These are phyloP conservation scores for Bos indicus DNA, from an alignment of 2,113 vertebrate genomes.

Conservation along the genomic window DNA sequence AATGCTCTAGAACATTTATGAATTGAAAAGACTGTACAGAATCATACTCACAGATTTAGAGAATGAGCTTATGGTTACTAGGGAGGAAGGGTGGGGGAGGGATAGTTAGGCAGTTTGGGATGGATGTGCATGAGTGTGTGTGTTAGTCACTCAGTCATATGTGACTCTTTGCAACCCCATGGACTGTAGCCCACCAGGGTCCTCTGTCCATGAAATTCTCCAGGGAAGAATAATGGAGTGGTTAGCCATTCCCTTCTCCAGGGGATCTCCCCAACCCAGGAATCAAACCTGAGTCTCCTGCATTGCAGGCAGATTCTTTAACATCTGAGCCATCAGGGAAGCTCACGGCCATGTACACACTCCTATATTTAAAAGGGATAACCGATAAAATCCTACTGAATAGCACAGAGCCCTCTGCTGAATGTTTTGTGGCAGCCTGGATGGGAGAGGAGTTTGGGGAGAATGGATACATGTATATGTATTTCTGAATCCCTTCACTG, in stretches of 20 bases:
- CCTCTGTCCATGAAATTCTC: not conserved
- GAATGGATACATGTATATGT: not conserved
- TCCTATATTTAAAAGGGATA: not conserved
- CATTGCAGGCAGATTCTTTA: not conserved
- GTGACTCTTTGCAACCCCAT: not conserved
- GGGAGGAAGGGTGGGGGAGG: not conserved
- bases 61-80: not conserved
- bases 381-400: not conserved
- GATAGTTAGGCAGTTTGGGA: not conserved
- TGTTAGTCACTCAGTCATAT: not conserved
- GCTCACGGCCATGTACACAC: not conserved
- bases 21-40: not conserved
- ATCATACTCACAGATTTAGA: not conserved
- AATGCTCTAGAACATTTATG: not conserved
- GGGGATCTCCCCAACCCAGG: not conserved
- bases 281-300: not conserved
- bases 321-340: not conserved
- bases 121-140: not conserved
- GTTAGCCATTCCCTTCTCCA: not conserved
- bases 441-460: not conserved
- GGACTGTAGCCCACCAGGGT: not conserved
- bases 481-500: not conserved
- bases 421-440: not conserved
- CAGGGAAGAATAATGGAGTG: not conserved
- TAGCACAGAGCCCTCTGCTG: not conserved